phyloP scores from a whole-genome alignment of 2,888 invertebrate species.

The Drosophila ochracea region DNA sequence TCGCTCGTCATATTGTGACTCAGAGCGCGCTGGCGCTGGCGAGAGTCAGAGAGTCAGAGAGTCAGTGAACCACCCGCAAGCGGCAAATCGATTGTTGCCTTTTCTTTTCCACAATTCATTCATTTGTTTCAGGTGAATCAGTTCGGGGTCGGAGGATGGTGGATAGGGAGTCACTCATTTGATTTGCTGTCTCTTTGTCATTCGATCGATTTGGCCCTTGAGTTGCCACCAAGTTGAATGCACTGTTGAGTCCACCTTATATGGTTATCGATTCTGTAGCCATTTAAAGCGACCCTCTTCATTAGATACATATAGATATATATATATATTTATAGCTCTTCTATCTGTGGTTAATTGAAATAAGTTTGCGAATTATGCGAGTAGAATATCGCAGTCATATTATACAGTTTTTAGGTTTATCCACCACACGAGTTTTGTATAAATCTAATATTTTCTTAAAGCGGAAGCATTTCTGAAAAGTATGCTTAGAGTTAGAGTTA shows the following conservation, averaged over 20 bases:
- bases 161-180: constrained; percentile 5
- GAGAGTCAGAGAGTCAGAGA: background rate
- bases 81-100: constrained; percentile 3
- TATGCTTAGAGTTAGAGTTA: too few relatives aligned
- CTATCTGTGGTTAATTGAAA: background rate
- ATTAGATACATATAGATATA: background rate
- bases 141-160: too few relatives aligned
- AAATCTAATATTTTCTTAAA: background rate
- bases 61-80: constrained; percentile 31
- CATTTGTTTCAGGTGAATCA: constrained; percentile 8
- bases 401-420: background rate
- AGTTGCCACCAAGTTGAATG: constrained; percentile 52
- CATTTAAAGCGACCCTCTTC: constrained; percentile 27
- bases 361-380: background rate
- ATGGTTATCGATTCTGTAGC: constrained; percentile 26
- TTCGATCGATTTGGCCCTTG: constrained; percentile 33
- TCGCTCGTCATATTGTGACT: constrained; percentile 53
- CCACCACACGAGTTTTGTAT: background rate
- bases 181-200: constrained; percentile 28
- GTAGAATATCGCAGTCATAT: background rate
- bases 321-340: background rate
- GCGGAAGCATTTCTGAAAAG: background rate
- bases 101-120: constrained; percentile 8
- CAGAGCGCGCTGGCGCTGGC: constrained; percentile 4
- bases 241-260: constrained; percentile 43